Evolutionary conservation across 2,113 vertebrate species (phyloP).

Genomic region (Oostethus manadensis): DNA sequence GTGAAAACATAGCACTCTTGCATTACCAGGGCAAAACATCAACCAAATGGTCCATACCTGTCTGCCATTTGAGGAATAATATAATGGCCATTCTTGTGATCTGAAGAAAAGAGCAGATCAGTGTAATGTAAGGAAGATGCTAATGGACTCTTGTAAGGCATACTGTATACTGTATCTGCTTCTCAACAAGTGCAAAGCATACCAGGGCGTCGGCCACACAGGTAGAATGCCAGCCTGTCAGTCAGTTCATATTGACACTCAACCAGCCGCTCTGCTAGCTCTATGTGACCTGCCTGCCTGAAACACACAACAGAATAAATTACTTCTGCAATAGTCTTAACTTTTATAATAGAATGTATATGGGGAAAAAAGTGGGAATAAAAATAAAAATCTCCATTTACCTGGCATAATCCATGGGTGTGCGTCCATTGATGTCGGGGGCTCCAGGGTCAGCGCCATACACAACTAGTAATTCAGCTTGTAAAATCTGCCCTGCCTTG

Average conservation of each 20-base stretch:
- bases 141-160: not conserved
- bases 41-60: constrained; percentile 75
- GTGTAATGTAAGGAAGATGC: not conserved
- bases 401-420: constrained; percentile 96
- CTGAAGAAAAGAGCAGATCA: constrained; percentile 58
- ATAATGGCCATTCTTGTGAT: constrained; percentile 99
- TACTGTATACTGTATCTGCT: not conserved
- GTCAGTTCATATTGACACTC: constrained; percentile 98
- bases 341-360: not conserved
- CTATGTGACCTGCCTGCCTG: constrained; percentile 95
- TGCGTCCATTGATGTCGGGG: constrained; percentile 89
- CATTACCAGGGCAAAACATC: not conserved
- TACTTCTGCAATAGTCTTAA: not conserved
- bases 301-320: constrained; percentile 34
- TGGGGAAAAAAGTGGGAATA: not conserved
- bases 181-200: constrained; percentile 28
- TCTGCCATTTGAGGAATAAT: constrained; percentile 99
- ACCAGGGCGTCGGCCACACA: constrained; percentile 95
- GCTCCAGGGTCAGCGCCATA: constrained; percentile 94
- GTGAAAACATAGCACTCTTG: constrained; percentile 8
- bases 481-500: constrained; percentile 92
- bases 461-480: constrained; percentile 92
- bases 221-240: constrained; percentile 92
- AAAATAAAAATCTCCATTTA: constrained; percentile 47
- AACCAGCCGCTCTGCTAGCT: constrained; percentile 91